Conservation (phyloP, 2,113 vertebrate species). For the Girardinichthys multiradiatus region DNA sequence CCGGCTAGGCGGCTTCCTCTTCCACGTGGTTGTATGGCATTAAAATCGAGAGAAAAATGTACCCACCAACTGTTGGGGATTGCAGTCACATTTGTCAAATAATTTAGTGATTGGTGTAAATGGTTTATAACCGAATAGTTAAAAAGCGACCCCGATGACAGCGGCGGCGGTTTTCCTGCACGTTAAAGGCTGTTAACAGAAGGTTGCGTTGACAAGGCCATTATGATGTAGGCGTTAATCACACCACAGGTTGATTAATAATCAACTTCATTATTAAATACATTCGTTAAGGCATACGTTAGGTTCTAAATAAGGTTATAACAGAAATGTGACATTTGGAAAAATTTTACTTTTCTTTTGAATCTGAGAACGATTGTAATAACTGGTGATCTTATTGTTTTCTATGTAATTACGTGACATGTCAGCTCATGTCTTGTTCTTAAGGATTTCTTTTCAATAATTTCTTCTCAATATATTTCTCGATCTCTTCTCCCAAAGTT, state of each 20-base stretch:
- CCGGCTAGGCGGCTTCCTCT: slow-evolving; percentile 19
- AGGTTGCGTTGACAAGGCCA: neutral
- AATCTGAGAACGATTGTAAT: neutral
- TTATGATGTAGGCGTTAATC: neutral
- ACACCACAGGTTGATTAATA: neutral
- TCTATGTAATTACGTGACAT: neutral
- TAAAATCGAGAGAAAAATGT: neutral
- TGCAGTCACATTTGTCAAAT: fast-evolving
- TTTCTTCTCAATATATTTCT: neutral
- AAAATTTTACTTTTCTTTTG: neutral
- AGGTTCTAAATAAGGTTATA: neutral
- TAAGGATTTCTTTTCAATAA: neutral
- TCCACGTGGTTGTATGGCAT: slow-evolving; percentile 57
- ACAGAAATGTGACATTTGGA: neutral
- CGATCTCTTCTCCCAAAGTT: no score
- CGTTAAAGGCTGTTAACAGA: neutral
- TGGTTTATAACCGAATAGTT: neutral
- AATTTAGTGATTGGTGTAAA: neutral
- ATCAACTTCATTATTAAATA: no score
- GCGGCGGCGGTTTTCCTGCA: slow-evolving; percentile 27
- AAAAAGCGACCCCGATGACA: neutral
- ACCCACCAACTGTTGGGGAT: fast-evolving
- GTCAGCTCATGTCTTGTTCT: neutral
- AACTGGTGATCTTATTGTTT: neutral
- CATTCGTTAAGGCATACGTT: neutral